Conservation (phyloP, 2,113 vertebrate species). For the Laterallus jamaicensis region DNA sequence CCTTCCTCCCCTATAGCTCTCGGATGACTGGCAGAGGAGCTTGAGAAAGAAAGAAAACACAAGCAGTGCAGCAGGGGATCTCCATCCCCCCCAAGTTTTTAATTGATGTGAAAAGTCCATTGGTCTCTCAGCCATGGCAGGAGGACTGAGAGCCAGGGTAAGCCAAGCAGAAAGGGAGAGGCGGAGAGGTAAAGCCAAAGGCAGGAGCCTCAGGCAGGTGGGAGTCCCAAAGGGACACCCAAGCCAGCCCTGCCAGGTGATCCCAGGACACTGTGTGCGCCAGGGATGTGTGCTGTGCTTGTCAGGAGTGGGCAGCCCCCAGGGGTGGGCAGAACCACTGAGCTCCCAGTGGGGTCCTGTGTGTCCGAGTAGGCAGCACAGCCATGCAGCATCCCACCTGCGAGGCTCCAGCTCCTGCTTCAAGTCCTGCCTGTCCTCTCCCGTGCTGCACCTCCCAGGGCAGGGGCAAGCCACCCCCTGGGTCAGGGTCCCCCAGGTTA, state of each 20-base stretch:
- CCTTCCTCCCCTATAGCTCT: fast-evolving
- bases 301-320: fast-evolving
- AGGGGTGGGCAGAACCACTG: not conserved
- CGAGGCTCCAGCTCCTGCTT: not conserved
- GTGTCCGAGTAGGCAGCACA: fast-evolving
- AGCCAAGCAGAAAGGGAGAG: not conserved
- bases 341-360: not conserved
- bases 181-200: not conserved
- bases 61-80: not conserved
- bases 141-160: not conserved
- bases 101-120: fast-evolving
- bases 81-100: fast-evolving
- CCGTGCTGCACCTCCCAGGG: fast-evolving
- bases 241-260: not conserved
- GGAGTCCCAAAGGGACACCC: not conserved
- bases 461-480: not conserved
- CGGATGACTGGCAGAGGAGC: not conserved
- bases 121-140: not conserved
- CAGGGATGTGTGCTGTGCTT: fast-evolving
- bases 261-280: fast-evolving
- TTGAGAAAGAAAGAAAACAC: not conserved
- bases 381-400: not conserved
- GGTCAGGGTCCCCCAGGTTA: too few species aligned
- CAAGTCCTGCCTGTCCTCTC: not conserved
- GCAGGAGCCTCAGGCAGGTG: not conserved